Evolutionary conservation across 2,888 invertebrate species (phyloP).

Genomic region (Fragum whitleyi): DNA sequence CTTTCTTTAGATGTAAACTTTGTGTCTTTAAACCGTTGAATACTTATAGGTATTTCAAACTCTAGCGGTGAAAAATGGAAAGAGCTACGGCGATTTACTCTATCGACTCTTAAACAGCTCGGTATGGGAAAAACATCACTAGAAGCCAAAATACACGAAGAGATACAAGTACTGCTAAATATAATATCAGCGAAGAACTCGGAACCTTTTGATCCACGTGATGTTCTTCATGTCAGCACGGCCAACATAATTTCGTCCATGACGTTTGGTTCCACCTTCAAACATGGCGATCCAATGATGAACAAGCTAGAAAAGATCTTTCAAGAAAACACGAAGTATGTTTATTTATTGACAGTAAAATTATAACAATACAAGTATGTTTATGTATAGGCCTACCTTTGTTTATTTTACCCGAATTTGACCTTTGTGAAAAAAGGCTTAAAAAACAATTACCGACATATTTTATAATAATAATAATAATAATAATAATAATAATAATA

Average conservation of each 20-base stretch:
- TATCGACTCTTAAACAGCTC: constrained; percentile 60
- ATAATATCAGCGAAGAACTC: constrained; percentile 2
- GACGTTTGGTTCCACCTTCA: constrained; percentile 50
- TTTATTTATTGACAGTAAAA: too few species aligned
- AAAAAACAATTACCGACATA: too few species aligned
- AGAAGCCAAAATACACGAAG: constrained; percentile 58
- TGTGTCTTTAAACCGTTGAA: too few species aligned
- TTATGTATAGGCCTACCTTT: too few species aligned
- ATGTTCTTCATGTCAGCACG: constrained; percentile 19
- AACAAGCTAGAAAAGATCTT: constrained; percentile 35
- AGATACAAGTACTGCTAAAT: constrained; percentile 22
- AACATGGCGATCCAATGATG: constrained; percentile 54
- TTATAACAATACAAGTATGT: too few species aligned
- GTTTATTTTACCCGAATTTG: too few species aligned
- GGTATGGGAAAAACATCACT: constrained; percentile 60
- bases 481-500: too few species aligned
- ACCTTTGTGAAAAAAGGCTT: too few species aligned
- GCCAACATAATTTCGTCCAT: constrained; percentile 46
- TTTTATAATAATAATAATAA: too few species aligned
- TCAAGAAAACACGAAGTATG: constrained; percentile 40
- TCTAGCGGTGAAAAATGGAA: constrained; percentile 52
- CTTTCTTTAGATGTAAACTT: too few species aligned
- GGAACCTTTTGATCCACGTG: constrained; percentile 41
- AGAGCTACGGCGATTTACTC: constrained; percentile 60
- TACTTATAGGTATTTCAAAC: constrained; percentile 38